phyloP scores from a whole-genome alignment of 1,140 invertebrate species.

The Reticulitermes speratus region DNA sequence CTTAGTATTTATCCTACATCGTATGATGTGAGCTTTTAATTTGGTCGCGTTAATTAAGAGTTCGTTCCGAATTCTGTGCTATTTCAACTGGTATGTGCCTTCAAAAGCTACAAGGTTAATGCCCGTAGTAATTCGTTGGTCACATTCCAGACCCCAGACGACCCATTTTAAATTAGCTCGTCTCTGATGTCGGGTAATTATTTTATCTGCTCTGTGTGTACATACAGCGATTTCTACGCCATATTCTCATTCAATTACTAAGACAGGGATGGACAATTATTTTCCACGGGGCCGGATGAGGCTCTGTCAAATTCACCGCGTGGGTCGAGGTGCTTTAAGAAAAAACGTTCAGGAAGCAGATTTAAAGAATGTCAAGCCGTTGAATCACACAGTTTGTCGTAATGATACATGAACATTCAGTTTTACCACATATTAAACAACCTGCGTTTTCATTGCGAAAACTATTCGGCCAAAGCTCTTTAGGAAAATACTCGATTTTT shows the following conservation, averaged over 20 bases:
- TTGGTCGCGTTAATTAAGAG: not conserved
- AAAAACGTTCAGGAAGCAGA: too few relatives aligned
- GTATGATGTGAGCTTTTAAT: not conserved
- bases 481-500: too few relatives aligned
- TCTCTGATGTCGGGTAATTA: not conserved
- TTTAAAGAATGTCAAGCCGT: too few relatives aligned
- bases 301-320: too few relatives aligned
- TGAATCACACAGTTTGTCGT: too few relatives aligned
- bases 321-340: too few relatives aligned
- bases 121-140: not conserved
- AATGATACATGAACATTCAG: too few relatives aligned
- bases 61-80: not conserved
- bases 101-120: not conserved
- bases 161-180: not conserved
- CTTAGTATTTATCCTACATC: not conserved
- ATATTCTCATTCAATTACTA: not conserved
- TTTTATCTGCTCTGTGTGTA: not conserved
- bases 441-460: too few relatives aligned
- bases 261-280: not conserved
- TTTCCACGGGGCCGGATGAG: too few relatives aligned
- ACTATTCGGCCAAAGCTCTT: too few relatives aligned
- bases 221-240: not conserved
- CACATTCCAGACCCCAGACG: not conserved
- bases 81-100: not conserved
- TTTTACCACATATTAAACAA: too few relatives aligned